These are phyloP conservation scores for Heliocidaris tuberculata DNA, from an alignment of 35 echinoderm and acorn worm genomes.

Conservation along the genomic window DNA sequence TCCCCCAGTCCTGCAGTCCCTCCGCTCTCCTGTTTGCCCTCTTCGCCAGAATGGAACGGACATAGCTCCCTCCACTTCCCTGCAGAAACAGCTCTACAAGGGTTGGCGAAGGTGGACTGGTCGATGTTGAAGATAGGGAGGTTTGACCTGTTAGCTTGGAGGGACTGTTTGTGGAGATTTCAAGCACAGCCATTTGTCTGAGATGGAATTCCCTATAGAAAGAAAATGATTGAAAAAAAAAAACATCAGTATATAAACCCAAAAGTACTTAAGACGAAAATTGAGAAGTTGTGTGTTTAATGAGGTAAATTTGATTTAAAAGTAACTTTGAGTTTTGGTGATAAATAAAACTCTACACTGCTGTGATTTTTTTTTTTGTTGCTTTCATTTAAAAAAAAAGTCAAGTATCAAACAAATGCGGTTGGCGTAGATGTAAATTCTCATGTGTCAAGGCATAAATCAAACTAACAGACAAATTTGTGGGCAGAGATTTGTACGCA, in stretches of 20 bases:
- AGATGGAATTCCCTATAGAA: conserved; percentile 73
- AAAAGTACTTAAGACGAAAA: no score
- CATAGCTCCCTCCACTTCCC: conserved; percentile 72
- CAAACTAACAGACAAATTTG: no score
- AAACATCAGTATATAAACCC: background rate
- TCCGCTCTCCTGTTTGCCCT: conserved; percentile 45
- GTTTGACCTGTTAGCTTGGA: conserved; percentile 5
- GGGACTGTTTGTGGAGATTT: conserved; percentile 59
- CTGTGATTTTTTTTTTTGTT: no score
- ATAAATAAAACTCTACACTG: no score
- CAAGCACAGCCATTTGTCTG: conserved; percentile 85
- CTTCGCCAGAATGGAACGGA: conserved; percentile 68
- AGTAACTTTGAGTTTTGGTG: no score
- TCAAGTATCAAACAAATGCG: no score
- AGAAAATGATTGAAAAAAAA: background rate
- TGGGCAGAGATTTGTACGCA: no score
- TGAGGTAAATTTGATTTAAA: no score
- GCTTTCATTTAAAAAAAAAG: no score
- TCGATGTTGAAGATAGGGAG: background rate
- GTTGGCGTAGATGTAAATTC: no score
- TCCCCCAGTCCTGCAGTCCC: conserved; percentile 58
- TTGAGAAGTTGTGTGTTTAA: no score
- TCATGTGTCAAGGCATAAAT: no score
- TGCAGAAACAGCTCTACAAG: conserved; percentile 79
- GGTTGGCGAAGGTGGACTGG: conserved; percentile 31